phyloP scores from a whole-genome alignment of 2,888 invertebrate genomes.

The Encarsia formosa region DNA sequence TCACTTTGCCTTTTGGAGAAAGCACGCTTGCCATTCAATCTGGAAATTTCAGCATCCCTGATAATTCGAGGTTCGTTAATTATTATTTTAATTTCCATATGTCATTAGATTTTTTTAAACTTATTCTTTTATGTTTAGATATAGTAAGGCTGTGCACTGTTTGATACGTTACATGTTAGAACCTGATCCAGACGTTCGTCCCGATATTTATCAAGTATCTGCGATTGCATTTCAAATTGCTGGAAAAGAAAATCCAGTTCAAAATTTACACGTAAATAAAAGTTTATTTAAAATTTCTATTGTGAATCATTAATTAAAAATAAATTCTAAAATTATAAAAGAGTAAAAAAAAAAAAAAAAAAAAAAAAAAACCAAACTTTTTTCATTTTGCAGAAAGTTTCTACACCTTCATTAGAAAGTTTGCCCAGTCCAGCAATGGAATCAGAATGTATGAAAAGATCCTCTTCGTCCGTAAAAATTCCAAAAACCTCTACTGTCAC shows the following conservation, averaged over 20 bases:
- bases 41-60: slow-evolving; percentile 81
- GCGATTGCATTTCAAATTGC: slow-evolving; percentile 67
- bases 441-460: slow-evolving; percentile 62
- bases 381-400: slow-evolving; percentile 58
- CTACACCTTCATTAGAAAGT: slow-evolving; percentile 62
- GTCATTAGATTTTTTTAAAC: slow-evolving; percentile 5
- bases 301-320: no score
- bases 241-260: slow-evolving; percentile 72
- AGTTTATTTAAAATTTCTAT: no score
- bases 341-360: not conserved
- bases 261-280: slow-evolving; percentile 74
- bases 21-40: slow-evolving; percentile 89
- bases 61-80: slow-evolving; percentile 69
- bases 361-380: no score
- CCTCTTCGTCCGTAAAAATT: slow-evolving; percentile 54
- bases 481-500: slow-evolving; percentile 51
- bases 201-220: slow-evolving; percentile 83
- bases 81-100: slow-evolving; percentile 4
- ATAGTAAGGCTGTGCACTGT: slow-evolving; percentile 45
- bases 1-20: slow-evolving; percentile 85
- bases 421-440: slow-evolving; percentile 66
- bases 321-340: no score
- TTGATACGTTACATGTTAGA: slow-evolving; percentile 71
- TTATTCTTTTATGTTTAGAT: slow-evolving; percentile 35
- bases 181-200: slow-evolving; percentile 74